Percentiles rank a stretch among this genome's conserved stretches.
Evolutionary conservation across 2,888 invertebrate species (phyloP).

Genomic region (Macrophya annulata): DNA sequence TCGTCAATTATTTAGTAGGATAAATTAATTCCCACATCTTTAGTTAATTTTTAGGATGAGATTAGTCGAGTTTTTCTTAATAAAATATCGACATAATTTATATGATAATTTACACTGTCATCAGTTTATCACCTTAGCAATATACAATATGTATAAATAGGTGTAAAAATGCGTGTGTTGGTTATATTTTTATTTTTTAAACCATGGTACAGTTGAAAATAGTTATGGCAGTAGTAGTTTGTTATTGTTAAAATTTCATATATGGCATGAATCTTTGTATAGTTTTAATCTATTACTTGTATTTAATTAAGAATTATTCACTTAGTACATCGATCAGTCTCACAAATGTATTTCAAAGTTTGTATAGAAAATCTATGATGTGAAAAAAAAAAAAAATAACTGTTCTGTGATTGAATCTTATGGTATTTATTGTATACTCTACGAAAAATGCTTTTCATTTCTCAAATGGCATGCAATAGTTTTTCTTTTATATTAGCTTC

Average conservation of each 20-base stretch:
- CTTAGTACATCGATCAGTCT: conserved; percentile 79
- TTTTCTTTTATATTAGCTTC: conserved; percentile 21
- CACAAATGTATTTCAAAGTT: conserved; percentile 73
- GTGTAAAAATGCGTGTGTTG: neutral
- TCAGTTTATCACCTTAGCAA: neutral
- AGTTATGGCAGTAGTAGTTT: conserved; percentile 75
- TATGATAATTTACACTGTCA: conserved; percentile 13
- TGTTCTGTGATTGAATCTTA: conserved; percentile 25
- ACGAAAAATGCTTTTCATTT: conserved; percentile 40
- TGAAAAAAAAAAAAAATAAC: conserved; percentile 48
- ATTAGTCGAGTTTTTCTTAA: neutral
- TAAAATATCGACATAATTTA: neutral
- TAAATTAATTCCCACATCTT: neutral
- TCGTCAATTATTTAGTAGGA: neutral
- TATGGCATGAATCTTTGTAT: conserved; percentile 58
- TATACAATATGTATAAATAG: neutral
- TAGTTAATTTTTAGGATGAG: neutral
- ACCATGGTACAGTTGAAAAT: conserved; percentile 64
- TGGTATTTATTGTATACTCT: conserved; percentile 56
- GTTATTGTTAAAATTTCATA: conserved; percentile 56
- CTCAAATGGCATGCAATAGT: neutral
- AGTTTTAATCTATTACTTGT: conserved; percentile 69
- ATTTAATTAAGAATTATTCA: conserved; percentile 75
- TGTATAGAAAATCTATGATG: conserved; percentile 65
- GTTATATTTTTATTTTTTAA: neutral